Evolutionary conservation across 2,888 invertebrate genomes (phyloP).

Genomic region (Heliconius cydno): DNA sequence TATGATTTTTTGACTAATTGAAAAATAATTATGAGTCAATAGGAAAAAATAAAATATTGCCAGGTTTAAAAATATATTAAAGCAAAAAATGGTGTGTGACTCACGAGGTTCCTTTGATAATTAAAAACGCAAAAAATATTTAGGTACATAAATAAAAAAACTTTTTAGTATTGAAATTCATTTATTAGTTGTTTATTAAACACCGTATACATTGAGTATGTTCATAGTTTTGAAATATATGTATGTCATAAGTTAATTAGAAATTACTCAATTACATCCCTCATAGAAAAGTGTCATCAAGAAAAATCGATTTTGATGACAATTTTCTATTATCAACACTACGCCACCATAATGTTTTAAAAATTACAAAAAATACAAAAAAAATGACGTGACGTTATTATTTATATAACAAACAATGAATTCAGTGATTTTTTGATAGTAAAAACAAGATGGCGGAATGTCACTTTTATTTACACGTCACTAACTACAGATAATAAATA

Average conservation of each 20-base stretch:
- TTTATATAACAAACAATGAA: slow-evolving; percentile 29
- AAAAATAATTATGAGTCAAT: no score
- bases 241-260: slow-evolving; percentile 28
- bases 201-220: slow-evolving; percentile 43
- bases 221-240: slow-evolving; percentile 36
- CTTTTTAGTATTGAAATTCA: slow-evolving; percentile 29
- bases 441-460: slow-evolving; percentile 47
- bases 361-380: not conserved
- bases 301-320: slow-evolving; percentile 10
- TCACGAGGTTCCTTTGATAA: no score
- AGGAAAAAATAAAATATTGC: no score
- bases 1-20: no score
- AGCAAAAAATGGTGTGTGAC: no score
- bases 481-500: slow-evolving; percentile 74
- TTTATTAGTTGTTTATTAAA: slow-evolving; percentile 40
- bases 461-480: slow-evolving; percentile 73
- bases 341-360: slow-evolving; percentile 27
- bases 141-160: slow-evolving; percentile 20
- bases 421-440: slow-evolving; percentile 30
- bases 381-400: not conserved
- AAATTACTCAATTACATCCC: slow-evolving; percentile 23
- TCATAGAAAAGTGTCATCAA: slow-evolving; percentile 29
- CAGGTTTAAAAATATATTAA: no score
- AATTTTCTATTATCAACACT: slow-evolving; percentile 16
- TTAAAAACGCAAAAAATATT: no score